Percentiles rank a stretch among this genome's conserved stretches.
Evolutionary conservation across 2,888 invertebrate species (phyloP).

Genomic region (Lomographa bimaculata): DNA sequence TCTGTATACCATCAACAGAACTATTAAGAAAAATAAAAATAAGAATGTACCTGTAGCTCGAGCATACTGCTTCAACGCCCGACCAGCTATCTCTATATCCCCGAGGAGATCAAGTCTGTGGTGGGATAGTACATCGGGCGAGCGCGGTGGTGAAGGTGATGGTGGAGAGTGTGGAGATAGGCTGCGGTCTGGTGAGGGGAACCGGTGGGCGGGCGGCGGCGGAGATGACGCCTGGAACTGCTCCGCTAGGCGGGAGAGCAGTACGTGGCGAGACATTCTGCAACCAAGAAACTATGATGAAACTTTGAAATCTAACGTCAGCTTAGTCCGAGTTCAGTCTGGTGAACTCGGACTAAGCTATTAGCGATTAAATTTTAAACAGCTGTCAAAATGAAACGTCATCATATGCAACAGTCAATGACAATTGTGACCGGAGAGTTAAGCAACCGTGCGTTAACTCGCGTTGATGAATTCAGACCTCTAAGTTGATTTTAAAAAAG

Average conservation of each 20-base stretch:
- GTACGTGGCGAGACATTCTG: conserved; percentile 77
- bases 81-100: conserved; percentile 74
- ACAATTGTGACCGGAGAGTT: too few relatives aligned
- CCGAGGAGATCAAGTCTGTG: conserved; percentile 68
- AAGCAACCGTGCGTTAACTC: too few relatives aligned
- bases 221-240: conserved; percentile 71
- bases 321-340: too few relatives aligned
- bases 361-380: too few relatives aligned
- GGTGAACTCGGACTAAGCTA: too few relatives aligned
- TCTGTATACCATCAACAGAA: too few relatives aligned
- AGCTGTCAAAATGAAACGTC: too few relatives aligned
- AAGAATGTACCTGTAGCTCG: conserved; percentile 74
- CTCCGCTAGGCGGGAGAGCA: conserved; percentile 74
- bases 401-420: too few relatives aligned
- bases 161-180: conserved; percentile 62
- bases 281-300: conserved; percentile 9
- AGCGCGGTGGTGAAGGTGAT: conserved; percentile 63
- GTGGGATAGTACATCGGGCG: conserved; percentile 60
- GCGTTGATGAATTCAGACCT: too few relatives aligned
- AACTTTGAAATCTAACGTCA: too few relatives aligned
- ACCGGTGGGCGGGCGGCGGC: conserved; percentile 63
- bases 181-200: conserved; percentile 70
- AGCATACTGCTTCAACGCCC: conserved; percentile 77
- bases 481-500: too few relatives aligned
- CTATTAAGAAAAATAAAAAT: too few relatives aligned